Percentiles rank a stretch among this genome's conserved stretches.
Conservation (phyloP, 2,888 invertebrate species). For the Pristionchus mayeri region DNA sequence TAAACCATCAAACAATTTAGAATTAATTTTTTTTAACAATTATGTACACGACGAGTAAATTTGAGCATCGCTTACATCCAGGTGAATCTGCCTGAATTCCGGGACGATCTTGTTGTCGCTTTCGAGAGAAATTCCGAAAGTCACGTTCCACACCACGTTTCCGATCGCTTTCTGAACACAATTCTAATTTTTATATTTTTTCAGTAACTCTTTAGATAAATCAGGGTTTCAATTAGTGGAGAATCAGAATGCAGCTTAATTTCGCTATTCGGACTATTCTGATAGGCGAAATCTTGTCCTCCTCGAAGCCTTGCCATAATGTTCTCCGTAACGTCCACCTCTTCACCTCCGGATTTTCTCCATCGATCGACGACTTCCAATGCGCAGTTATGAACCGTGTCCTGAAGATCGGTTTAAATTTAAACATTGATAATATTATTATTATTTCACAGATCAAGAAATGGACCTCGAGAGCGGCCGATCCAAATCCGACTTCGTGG, state of each 20-base stretch:
- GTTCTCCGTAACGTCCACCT: conserved; percentile 29
- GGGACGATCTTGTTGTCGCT: not conserved
- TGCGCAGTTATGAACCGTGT: not conserved
- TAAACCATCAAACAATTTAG: too few species aligned
- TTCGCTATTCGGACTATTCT: too few species aligned
- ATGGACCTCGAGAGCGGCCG: not conserved
- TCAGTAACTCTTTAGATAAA: not conserved
- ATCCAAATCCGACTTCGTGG: conserved; percentile 29
- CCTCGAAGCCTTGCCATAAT: conserved; percentile 26
- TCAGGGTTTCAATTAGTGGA: not conserved
- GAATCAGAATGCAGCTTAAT: too few species aligned
- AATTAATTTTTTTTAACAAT: too few species aligned
- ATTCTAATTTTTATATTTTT: not conserved
- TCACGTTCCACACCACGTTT: conserved; percentile 31
- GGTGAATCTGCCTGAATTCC: not conserved
- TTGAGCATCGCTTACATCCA: not conserved
- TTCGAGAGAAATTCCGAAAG: not conserved
- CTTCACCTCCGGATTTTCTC: not conserved
- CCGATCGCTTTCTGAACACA: not conserved
- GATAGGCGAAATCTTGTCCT: too few species aligned
- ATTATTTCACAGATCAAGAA: not conserved
- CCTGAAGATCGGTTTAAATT: not conserved
- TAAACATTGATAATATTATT: too few species aligned
- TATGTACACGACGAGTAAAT: too few species aligned
- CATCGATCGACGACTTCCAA: not conserved